Percentiles rank a stretch among this genome's conserved stretches.
Conservation (phyloP, 2,113 vertebrate species). For the Oncorhynchus mykiss region DNA sequence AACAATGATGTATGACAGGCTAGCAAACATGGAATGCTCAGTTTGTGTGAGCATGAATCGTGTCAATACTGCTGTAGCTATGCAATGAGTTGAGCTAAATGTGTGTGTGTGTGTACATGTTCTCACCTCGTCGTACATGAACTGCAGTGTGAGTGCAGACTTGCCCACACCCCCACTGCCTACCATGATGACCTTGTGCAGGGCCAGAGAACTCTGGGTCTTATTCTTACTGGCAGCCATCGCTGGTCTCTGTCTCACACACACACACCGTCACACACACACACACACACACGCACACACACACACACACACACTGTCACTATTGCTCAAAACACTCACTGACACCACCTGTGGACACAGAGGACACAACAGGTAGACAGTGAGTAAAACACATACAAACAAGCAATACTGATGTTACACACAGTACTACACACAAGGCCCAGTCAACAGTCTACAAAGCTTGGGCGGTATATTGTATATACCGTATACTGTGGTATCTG, state of each 20-base stretch:
- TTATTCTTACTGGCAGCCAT: slow-evolving; percentile 69
- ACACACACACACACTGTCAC: slow-evolving; percentile 18
- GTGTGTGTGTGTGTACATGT: no score
- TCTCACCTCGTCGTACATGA: slow-evolving; percentile 74
- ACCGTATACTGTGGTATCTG: no score
- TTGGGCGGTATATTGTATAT: no score
- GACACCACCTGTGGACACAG: slow-evolving; percentile 6
- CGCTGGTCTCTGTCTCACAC: slow-evolving; percentile 31
- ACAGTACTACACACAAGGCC: background rate
- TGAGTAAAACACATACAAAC: background rate
- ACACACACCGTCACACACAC: slow-evolving; percentile 11
- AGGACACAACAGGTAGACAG: background rate
- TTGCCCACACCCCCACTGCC: slow-evolving; percentile 72
- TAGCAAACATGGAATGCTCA: no score
- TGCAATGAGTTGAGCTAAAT: background rate
- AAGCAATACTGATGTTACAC: background rate
- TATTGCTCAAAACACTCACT: slow-evolving; percentile 7
- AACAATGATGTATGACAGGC: no score
- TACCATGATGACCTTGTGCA: slow-evolving; percentile 75
- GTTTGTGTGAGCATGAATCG: no score
- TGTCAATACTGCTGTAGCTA: no score
- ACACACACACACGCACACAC: slow-evolving; percentile 27
- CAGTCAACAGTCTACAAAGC: no score
- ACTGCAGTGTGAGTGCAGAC: slow-evolving; percentile 71
- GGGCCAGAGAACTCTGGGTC: slow-evolving; percentile 70